Percentiles rank a stretch among this genome's conserved stretches.
Conservation (phyloP, 2,797 vertebrate genomes). For the Bucorvus abyssinicus region DNA sequence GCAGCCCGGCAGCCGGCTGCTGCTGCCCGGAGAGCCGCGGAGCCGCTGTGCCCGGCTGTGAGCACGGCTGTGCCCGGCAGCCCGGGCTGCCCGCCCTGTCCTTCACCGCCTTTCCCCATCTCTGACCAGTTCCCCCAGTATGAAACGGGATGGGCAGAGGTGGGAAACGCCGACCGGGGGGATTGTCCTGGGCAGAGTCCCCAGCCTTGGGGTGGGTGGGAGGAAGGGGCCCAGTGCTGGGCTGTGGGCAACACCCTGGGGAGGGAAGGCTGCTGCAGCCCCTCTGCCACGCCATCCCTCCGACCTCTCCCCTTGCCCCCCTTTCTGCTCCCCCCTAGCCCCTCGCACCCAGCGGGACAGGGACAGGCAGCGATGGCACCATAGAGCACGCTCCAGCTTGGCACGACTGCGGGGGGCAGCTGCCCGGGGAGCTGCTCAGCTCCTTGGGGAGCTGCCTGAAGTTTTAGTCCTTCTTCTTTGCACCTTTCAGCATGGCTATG, state of each 20-base stretch:
- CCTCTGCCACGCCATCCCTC: not conserved
- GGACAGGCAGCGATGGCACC: not conserved
- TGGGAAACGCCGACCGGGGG: fast-evolving
- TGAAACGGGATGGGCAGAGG: fast-evolving
- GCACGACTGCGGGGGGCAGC: fast-evolving
- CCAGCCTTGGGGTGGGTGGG: not conserved
- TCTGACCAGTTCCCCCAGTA: not conserved
- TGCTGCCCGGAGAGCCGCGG: not conserved
- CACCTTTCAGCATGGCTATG: not conserved
- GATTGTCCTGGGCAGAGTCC: not conserved
- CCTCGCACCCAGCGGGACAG: not conserved
- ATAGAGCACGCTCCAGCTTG: not conserved
- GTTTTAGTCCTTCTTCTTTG: not conserved
- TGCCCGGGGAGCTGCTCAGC: not conserved
- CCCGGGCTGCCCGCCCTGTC: not conserved
- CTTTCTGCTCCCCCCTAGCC: not conserved
- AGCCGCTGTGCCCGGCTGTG: not conserved
- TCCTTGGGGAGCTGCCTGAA: not conserved
- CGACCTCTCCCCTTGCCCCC: not conserved
- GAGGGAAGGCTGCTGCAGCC: not conserved
- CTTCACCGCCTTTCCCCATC: not conserved
- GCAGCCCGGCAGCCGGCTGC: not conserved
- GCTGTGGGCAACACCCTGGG: not conserved
- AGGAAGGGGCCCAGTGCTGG: not conserved
- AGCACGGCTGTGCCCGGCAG: not conserved